Conservation (phyloP, 2,113 vertebrate genomes). For the Aphelocoma coerulescens region DNA sequence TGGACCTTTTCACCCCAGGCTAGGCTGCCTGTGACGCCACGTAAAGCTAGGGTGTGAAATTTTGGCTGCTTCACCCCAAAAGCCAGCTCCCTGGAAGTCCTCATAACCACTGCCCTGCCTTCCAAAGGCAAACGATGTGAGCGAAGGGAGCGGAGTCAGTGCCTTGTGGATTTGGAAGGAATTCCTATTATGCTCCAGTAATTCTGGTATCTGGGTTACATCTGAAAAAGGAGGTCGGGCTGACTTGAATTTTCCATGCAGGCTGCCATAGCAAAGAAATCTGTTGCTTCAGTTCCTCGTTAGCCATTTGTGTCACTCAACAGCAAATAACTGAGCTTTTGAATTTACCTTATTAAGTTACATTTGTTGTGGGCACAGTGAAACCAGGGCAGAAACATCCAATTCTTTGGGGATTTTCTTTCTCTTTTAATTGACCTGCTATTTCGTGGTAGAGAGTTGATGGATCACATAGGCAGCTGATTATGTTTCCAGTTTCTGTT, state of each 20-base stretch:
- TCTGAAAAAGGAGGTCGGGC: slow-evolving; percentile 68
- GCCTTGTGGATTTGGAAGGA: slow-evolving; percentile 69
- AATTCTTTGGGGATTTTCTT: slow-evolving; percentile 1
- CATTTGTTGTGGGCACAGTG: slow-evolving; percentile 49
- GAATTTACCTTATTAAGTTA: slow-evolving; percentile 33
- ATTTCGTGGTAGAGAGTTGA: slow-evolving; percentile 10
- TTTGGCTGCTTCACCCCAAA: neutral
- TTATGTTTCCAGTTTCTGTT: slow-evolving; percentile 56
- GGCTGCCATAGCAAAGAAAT: slow-evolving; percentile 59
- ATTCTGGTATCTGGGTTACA: slow-evolving; percentile 68
- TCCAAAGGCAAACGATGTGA: neutral
- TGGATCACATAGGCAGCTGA: slow-evolving; percentile 42
- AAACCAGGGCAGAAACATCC: slow-evolving; percentile 17
- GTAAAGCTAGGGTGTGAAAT: neutral
- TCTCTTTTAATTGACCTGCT: slow-evolving; percentile 57
- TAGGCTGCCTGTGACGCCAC: neutral
- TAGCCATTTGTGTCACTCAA: slow-evolving; percentile 20
- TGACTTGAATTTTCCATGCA: slow-evolving; percentile 67
- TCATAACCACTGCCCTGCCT: slow-evolving; percentile 17
- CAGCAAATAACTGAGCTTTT: slow-evolving; percentile 9
- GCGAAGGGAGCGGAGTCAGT: neutral
- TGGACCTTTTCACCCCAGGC: neutral
- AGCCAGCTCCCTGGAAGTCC: neutral
- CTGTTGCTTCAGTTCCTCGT: slow-evolving; percentile 60
- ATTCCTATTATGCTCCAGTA: slow-evolving; percentile 70